These are phyloP conservation scores for Tyto alba DNA, from an alignment of 2,113 vertebrate genomes.

Conservation along the genomic window DNA sequence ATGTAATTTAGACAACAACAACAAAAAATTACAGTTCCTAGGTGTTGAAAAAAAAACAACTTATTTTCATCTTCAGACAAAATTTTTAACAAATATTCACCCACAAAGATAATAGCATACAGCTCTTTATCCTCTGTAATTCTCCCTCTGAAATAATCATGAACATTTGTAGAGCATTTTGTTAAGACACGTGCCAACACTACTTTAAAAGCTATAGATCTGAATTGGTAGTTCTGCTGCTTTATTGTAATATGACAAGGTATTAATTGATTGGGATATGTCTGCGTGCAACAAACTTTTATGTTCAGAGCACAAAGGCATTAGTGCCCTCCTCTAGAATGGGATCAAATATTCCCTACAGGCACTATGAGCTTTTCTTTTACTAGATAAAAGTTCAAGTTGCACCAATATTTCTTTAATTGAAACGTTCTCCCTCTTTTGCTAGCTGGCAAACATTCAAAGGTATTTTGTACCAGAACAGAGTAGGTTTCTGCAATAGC, in stretches of 20 bases:
- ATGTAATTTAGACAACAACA: neutral
- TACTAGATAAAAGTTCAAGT: neutral
- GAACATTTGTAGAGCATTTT: neutral
- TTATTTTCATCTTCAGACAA: neutral
- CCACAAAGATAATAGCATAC: neutral
- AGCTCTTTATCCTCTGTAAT: neutral
- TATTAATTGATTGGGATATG: neutral
- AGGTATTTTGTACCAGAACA: neutral
- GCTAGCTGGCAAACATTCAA: neutral
- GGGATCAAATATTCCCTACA: neutral
- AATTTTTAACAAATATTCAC: neutral
- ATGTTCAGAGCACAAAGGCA: neutral
- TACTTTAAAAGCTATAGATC: neutral
- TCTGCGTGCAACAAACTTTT: neutral
- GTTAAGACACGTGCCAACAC: neutral
- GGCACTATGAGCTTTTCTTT: neutral
- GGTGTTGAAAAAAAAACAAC: neutral
- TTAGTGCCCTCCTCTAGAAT: neutral
- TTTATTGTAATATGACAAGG: neutral
- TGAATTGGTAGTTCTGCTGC: neutral
- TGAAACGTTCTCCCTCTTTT: neutral
- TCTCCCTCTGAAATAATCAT: neutral
- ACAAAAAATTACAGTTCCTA: neutral
- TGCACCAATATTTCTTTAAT: neutral
- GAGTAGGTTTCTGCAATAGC: neutral